Base-by-base conservation (phyloP, 2,113 vertebrate species). In the Macrotus californicus region DNA sequence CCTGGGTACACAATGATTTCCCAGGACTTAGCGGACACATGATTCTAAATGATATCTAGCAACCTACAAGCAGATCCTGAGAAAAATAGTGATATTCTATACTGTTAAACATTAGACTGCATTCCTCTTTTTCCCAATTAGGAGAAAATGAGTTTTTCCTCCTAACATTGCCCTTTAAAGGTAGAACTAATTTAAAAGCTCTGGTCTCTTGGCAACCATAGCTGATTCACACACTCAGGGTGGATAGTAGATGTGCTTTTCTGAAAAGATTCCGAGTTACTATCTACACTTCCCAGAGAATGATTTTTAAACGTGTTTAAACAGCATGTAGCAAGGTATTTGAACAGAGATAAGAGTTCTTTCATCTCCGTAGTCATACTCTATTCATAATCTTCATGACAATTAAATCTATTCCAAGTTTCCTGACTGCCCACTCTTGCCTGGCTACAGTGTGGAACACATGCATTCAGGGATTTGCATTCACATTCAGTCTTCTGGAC, bases 161-260 rank as follows among this genome's bases (percentile, higher is more conserved):
- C 52, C 81, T 96, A 95, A 93, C 72, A 83, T 93, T 95, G 73
- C 36, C 94, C 88, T 94, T 96, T 94, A 72, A 90, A 92, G 36
- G 66, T 77, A 64, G 76, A 93, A 89, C 64, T 95, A 90, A 96
- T 95, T 92, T 95, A 90, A 92, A 94, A 92, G 39, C 54, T 90
- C 61, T 92, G 59, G 43, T 97, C 82, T 95, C 92, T 92, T 94
- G 95, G 92, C 92, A 97, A 95, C 95, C 69, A 70, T 41, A 86
- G 54, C 36, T 90, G 48, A 94, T 87, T 91, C 81, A 69, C 36
- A 92, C 24, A 90, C 52, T 91, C 48, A 83, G 50, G 39, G 22
- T 64, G 52, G 64, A 94, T 59, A 92, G 87, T 87, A 77, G 75
- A 69, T 87, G 26, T 89, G 64, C 43, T 87, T 93, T 95, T 95